Evolutionary conservation across 2,797 vertebrate genomes (phyloP), one percentile per base, ranked within the genome.

Genomic region (Anabacerthia variegaticeps): DNA sequence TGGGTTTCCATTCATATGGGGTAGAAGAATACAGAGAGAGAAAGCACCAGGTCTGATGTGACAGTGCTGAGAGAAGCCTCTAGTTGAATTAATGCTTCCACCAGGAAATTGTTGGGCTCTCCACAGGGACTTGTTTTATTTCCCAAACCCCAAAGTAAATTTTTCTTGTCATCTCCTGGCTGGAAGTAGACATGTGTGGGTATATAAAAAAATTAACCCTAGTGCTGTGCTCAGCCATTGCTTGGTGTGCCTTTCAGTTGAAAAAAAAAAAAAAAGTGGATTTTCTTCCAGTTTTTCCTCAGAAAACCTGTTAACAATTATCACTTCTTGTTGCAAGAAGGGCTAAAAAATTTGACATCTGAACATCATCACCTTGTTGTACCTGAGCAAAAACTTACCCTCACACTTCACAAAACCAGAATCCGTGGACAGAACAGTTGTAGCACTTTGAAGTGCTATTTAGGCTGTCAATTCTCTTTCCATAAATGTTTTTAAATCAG

Each of bases 401-500:
- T 11, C 11, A 13, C 4, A 3, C 22, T 74, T 83, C 24, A 49
- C 34, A 62, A 66, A 72, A 69, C 46, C 46, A 54, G 61, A 67
- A 48, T 30, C 34, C 3, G 1, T 26, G 46, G 52, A 67, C 49
- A n/a, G 52, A 71, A 69, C 28, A 80, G 51, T 75, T 80, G 36
- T 71, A 55, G 56, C 43, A 27, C 54, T 74, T 68, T 36, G 44
- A 93, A 80, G 68, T 85, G 75, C 80, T 95, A 49, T 85, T 93
- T 87, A 65, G 89, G 66, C 75, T 92, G 81, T 80, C 86, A 88
- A 0, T 87, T 95, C 39, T 77, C 46, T 65, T 89, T 61, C 66
- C 66, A 51, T 51, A 72, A 85, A 91, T 88, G 68, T 54, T 89
- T 93, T 87, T 54, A 91, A 83, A 85, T 54, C 24, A 44, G 51